Evolutionary conservation across 2,113 vertebrate genomes (phyloP).

Genomic region (Nibea albiflora): DNA sequence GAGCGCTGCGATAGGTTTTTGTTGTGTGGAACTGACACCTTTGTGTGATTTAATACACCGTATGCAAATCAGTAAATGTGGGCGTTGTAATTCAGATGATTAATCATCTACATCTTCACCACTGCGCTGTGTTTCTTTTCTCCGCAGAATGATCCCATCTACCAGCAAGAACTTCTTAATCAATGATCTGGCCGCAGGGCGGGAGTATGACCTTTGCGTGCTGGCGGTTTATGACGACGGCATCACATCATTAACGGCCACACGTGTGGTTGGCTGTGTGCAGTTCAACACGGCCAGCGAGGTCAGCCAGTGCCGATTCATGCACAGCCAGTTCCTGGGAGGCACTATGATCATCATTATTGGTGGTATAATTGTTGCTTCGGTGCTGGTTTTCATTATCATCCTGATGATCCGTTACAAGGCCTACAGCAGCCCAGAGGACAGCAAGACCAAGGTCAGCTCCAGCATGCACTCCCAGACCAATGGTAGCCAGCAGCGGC

Average conservation of each 20-base stretch:
- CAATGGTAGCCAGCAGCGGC: slow-evolving; percentile 84
- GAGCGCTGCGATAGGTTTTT: slow-evolving; percentile 17
- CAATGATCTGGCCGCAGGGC: slow-evolving; percentile 91
- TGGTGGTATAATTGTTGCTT: slow-evolving; percentile 95
- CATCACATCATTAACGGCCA: slow-evolving; percentile 88
- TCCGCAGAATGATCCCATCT: slow-evolving; percentile 92
- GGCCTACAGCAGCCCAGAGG: slow-evolving; percentile 86
- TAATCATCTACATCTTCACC: slow-evolving; percentile 46
- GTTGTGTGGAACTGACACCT: slow-evolving; percentile 43
- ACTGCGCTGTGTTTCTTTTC: slow-evolving; percentile 29
- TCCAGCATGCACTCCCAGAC: slow-evolving; percentile 90
- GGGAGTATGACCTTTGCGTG: slow-evolving; percentile 94
- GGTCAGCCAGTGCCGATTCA: slow-evolving; percentile 88
- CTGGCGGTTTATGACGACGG: slow-evolving; percentile 93
- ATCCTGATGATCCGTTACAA: slow-evolving; percentile 97
- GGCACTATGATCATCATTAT: slow-evolving; percentile 98
- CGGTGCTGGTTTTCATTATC: slow-evolving; percentile 95
- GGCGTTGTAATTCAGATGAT: slow-evolving; percentile 46
- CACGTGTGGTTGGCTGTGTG: slow-evolving; percentile 91
- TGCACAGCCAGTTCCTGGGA: slow-evolving; percentile 92
- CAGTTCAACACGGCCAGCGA: slow-evolving; percentile 90
- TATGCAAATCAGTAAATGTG: slow-evolving; percentile 58
- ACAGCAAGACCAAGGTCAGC: slow-evolving; percentile 82
- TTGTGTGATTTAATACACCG: slow-evolving; percentile 57
- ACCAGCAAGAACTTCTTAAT: slow-evolving; percentile 92